Percentiles rank a stretch among this genome's conserved stretches.
phyloP scores from a whole-genome alignment of 2,888 invertebrate genomes.

The Dinocampus coccinellae region DNA sequence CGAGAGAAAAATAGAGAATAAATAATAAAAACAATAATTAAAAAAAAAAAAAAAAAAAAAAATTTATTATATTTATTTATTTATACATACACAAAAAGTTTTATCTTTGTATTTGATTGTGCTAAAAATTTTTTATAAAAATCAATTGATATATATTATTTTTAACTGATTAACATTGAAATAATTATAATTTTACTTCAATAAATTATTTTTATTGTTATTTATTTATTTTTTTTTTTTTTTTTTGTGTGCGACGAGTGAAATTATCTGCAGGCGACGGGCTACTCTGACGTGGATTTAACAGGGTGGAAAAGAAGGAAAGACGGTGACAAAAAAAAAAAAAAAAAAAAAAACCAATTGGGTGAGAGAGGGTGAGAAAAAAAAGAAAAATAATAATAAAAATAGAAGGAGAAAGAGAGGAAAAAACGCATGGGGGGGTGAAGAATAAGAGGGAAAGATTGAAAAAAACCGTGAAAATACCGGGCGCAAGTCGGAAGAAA shows the following conservation, averaged over 20 bases:
- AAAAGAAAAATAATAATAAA: conserved; percentile 3
- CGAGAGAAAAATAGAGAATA: too few species aligned
- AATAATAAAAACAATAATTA: too few species aligned
- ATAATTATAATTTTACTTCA: not conserved
- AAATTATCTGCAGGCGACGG: not conserved
- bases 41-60: too few species aligned
- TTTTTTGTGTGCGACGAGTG: not conserved
- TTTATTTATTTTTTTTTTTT: not conserved
- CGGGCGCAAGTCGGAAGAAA: conserved; percentile 11
- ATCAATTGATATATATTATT: too few species aligned
- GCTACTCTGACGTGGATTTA: conserved; percentile 1
- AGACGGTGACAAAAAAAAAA: conserved; percentile 5
- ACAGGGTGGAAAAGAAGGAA: not conserved
- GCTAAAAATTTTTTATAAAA: too few species aligned
- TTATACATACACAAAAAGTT: too few species aligned
- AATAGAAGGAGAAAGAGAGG: not conserved
- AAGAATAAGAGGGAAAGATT: not conserved
- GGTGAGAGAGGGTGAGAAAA: too few species aligned
- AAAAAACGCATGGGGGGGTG: too few species aligned
- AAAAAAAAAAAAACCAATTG: not conserved
- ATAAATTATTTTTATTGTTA: not conserved
- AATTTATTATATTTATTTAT: too few species aligned
- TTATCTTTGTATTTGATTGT: too few species aligned
- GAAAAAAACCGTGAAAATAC: not conserved
- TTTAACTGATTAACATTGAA: not conserved